phyloP scores from a whole-genome alignment of 2,797 vertebrate species.

The Dendrocincla tyrannina region DNA sequence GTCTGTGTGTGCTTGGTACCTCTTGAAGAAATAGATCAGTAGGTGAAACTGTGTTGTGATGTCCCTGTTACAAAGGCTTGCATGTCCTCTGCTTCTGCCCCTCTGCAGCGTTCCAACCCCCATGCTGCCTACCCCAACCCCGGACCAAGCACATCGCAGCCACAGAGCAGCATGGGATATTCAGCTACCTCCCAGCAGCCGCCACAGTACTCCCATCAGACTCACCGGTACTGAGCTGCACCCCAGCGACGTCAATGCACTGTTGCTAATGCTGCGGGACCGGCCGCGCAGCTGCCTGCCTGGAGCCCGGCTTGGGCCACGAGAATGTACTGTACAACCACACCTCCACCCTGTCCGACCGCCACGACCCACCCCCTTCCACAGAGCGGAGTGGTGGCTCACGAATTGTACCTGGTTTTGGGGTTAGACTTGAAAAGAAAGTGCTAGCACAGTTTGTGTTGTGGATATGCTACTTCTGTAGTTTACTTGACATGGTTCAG shows the following conservation, averaged over 20 bases:
- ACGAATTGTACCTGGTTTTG: constrained; percentile 65
- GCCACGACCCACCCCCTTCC: constrained; percentile 76
- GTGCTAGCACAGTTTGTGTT: constrained; percentile 84
- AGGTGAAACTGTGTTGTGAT: accelerated
- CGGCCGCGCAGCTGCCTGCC: constrained; percentile 67
- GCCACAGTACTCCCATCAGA: constrained; percentile 98
- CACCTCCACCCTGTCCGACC: constrained; percentile 71
- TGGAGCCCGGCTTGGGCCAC: constrained; percentile 71
- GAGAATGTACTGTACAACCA: constrained; percentile 79
- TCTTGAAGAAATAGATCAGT: neutral
- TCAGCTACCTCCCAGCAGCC: constrained; percentile 99
- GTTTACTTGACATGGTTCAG: constrained; percentile 86
- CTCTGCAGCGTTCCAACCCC: constrained; percentile 95
- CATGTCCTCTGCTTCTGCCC: neutral
- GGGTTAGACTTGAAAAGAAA: constrained; percentile 81
- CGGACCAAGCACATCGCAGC: constrained; percentile 99
- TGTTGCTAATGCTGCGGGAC: constrained; percentile 72
- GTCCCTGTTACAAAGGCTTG: neutral
- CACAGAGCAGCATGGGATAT: constrained; percentile 99
- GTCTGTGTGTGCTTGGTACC: accelerated
- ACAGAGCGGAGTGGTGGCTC: constrained; percentile 72
- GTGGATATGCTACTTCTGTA: constrained; percentile 85
- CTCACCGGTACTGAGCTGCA: constrained; percentile 94
- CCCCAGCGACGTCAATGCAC: constrained; percentile 70
- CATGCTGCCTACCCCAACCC: constrained; percentile 99